phyloP scores from a whole-genome alignment of 1,140 invertebrate species.

The Ptiloglossa arizonensis region DNA sequence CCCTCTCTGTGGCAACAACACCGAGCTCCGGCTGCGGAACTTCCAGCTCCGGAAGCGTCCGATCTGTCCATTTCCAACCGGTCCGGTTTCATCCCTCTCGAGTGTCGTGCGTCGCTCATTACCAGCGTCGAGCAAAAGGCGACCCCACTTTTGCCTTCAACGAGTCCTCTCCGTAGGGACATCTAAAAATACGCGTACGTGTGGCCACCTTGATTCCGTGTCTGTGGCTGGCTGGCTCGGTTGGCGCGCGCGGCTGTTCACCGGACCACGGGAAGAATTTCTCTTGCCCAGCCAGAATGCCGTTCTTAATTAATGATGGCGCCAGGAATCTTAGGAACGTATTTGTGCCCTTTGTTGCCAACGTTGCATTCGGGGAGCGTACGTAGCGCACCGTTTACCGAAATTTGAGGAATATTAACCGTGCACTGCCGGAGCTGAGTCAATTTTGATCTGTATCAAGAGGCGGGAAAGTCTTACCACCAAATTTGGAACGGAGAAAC shows the following conservation, averaged over 20 bases:
- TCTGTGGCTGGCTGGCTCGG: too few species aligned
- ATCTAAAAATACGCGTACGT: constrained; percentile 51
- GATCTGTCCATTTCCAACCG: constrained; percentile 61
- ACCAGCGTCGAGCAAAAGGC: constrained; percentile 62
- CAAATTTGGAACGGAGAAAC: too few species aligned
- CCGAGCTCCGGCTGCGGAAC: neutral
- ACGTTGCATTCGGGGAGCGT: neutral
- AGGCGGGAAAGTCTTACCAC: too few species aligned
- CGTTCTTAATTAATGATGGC: constrained; percentile 35
- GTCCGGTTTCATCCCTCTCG: constrained; percentile 36
- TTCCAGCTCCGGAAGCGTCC: constrained; percentile 50
- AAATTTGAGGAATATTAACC: constrained; percentile 4
- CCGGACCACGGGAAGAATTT: constrained; percentile 5
- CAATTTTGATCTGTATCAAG: too few species aligned
- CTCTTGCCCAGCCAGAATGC: constrained; percentile 23
- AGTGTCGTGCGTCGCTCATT: constrained; percentile 64
- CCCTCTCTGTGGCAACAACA: constrained; percentile 26
- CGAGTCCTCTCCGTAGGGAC: constrained; percentile 43
- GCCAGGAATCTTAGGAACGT: constrained; percentile 40
- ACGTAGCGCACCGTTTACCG: neutral
- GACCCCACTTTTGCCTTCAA: constrained; percentile 47
- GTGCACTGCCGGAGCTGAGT: too few species aligned
- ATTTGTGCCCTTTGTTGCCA: constrained; percentile 15
- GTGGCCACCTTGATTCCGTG: constrained; percentile 34
- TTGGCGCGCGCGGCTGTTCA: neutral